Evolutionary conservation across 2,113 vertebrate species (phyloP).

Genomic region (Coregonus clupeaformis): DNA sequence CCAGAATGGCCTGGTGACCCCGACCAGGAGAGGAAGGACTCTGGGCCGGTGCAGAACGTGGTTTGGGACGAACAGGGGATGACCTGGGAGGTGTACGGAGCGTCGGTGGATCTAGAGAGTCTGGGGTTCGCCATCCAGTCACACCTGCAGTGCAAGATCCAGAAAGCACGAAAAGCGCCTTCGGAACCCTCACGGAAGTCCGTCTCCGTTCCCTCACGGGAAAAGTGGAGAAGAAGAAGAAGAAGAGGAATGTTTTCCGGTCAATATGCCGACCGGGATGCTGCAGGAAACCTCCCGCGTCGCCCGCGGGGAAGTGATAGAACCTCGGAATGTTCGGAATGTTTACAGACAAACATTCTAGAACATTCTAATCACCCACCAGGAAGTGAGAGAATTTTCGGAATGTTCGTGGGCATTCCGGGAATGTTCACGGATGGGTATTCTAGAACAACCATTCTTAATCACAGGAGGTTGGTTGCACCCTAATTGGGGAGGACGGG

Average conservation of each 20-base stretch:
- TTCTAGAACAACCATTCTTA: too few species aligned
- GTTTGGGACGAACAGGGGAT: slow-evolving; percentile 90
- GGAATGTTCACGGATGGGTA: too few species aligned
- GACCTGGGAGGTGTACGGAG: slow-evolving; percentile 89
- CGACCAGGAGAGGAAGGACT: slow-evolving; percentile 33
- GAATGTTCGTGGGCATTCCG: not conserved
- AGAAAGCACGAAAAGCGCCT: slow-evolving; percentile 78
- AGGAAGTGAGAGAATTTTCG: not conserved
- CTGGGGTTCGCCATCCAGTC: slow-evolving; percentile 88
- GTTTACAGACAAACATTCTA: not conserved
- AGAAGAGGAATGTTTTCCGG: slow-evolving; percentile 73
- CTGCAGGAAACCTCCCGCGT: slow-evolving; percentile 75
- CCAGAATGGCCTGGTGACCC: not conserved
- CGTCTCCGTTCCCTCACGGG: slow-evolving; percentile 50
- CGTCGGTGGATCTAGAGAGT: slow-evolving; percentile 82
- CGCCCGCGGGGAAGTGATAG: slow-evolving; percentile 77
- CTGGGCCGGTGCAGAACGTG: slow-evolving; percentile 73
- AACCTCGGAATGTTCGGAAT: not conserved
- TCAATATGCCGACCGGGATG: slow-evolving; percentile 79
- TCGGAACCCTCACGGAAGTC: slow-evolving; percentile 76
- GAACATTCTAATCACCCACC: not conserved
- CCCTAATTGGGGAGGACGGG: too few species aligned
- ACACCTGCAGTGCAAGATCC: slow-evolving; percentile 83
- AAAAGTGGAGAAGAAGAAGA: slow-evolving; percentile 77
- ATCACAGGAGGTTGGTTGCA: too few species aligned